Percentiles rank a stretch among this genome's conserved stretches.
phyloP scores from a whole-genome alignment of 2,113 vertebrate species.

The Trematocara zebra region DNA sequence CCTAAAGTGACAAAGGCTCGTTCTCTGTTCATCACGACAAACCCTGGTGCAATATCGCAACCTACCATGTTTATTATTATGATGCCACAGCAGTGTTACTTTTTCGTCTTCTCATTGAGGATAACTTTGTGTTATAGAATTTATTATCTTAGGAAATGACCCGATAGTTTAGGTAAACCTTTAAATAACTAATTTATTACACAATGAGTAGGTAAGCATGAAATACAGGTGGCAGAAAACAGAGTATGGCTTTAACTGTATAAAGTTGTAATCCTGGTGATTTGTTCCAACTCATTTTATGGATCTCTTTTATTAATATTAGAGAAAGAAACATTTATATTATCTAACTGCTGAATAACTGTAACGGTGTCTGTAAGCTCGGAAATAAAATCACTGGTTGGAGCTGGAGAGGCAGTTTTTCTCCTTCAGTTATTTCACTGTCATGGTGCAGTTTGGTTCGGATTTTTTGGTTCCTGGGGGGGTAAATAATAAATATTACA shows the following conservation, averaged over 20 bases:
- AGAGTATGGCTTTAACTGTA: not conserved
- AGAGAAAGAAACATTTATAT: not conserved
- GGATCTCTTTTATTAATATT: not conserved
- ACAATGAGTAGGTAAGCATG: not conserved
- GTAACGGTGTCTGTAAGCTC: not conserved
- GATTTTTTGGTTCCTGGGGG: no score
- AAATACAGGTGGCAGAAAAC: not conserved
- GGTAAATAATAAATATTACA: not conserved
- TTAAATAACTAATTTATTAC: not conserved
- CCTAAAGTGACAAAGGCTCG: not conserved
- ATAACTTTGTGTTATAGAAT: not conserved
- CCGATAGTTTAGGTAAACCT: not conserved
- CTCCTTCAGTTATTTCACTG: not conserved
- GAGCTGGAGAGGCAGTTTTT: not conserved
- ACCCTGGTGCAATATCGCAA: not conserved
- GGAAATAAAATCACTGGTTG: not conserved
- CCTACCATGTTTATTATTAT: not conserved
- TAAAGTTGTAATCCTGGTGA: not conserved
- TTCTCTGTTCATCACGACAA: not conserved
- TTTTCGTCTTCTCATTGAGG: not conserved
- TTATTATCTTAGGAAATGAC: not conserved
- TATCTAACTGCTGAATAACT: not conserved
- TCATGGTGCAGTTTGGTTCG: not conserved
- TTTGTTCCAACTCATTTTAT: not conserved
- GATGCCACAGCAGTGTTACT: slow-evolving; percentile 57